Evolutionary conservation across 1,140 invertebrate species (phyloP).

Genomic region (Linepithema humile): DNA sequence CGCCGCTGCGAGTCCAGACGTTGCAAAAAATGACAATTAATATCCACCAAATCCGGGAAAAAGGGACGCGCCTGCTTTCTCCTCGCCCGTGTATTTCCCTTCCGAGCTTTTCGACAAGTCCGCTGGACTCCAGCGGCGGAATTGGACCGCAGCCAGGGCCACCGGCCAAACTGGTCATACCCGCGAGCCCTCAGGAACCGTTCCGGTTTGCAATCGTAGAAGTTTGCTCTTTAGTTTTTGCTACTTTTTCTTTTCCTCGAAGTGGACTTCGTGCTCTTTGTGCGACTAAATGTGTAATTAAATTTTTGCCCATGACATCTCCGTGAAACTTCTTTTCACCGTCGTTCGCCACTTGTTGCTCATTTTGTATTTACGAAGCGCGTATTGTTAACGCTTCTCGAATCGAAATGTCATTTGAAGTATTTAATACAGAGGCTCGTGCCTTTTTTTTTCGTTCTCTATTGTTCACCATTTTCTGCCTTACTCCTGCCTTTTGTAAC

Average conservation of each 20-base stretch:
- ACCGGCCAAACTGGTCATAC: slow-evolving; percentile 66
- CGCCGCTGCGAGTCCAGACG: background rate
- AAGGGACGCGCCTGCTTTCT: background rate
- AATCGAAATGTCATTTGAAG: background rate
- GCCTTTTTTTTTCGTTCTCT: background rate
- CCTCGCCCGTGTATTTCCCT: background rate
- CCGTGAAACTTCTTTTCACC: too few relatives aligned
- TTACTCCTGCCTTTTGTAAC: background rate
- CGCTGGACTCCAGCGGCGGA: slow-evolving; percentile 66
- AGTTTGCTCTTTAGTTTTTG: slow-evolving; percentile 40
- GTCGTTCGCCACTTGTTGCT: background rate
- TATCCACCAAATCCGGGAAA: background rate
- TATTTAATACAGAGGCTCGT: background rate
- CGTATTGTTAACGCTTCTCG: background rate
- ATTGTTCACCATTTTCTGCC: background rate
- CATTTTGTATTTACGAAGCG: background rate
- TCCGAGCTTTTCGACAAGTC: slow-evolving; percentile 40
- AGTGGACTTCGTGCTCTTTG: background rate
- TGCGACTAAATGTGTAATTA: background rate
- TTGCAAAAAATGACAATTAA: slow-evolving; percentile 4
- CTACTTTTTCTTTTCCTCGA: background rate
- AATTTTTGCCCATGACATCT: background rate
- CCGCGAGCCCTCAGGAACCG: slow-evolving; percentile 15
- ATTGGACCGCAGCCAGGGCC: slow-evolving; percentile 69
- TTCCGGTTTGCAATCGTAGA: slow-evolving; percentile 17